These are phyloP conservation scores for Chromobotia macracanthus DNA, from an alignment of 2,797 vertebrate species.

Conservation along the genomic window DNA sequence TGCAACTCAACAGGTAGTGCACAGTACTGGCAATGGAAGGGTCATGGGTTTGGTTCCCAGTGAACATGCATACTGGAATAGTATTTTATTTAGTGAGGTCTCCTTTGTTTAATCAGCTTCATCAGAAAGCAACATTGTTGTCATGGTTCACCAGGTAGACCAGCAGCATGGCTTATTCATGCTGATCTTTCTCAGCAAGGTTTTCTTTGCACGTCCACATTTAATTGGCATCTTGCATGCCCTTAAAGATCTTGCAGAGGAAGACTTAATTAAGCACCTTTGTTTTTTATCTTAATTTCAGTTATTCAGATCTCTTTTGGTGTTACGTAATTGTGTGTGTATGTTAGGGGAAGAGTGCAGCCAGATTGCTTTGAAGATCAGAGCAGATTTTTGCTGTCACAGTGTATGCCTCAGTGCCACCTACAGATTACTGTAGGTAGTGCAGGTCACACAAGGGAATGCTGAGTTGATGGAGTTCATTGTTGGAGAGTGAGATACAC, in stretches of 20 bases:
- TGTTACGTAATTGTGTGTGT: conserved; percentile 56
- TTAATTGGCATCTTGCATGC: neutral
- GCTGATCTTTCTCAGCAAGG: conserved; percentile 29
- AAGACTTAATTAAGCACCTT: neutral
- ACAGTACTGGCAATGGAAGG: no score
- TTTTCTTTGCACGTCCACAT: neutral
- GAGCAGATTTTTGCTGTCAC: conserved; percentile 20
- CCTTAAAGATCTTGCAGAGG: neutral
- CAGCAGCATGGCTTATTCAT: neutral
- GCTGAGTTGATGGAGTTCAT: conserved; percentile 70
- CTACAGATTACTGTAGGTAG: conserved; percentile 62
- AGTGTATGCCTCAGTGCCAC: conserved; percentile 59
- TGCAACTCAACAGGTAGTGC: no score
- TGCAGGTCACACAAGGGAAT: conserved; percentile 63
- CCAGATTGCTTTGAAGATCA: conserved; percentile 48
- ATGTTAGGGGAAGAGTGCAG: conserved; percentile 59
- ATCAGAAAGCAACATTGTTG: no score
- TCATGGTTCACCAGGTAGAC: no score
- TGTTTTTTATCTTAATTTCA: neutral
- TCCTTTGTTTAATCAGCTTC: no score
- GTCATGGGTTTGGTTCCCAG: no score
- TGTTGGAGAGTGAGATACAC: conserved; percentile 44
- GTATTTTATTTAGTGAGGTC: no score
- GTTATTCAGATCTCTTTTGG: neutral
- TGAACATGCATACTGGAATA: no score